Base-by-base conservation (phyloP, 2,888 invertebrate genomes). In the Hyalella azteca region DNA sequence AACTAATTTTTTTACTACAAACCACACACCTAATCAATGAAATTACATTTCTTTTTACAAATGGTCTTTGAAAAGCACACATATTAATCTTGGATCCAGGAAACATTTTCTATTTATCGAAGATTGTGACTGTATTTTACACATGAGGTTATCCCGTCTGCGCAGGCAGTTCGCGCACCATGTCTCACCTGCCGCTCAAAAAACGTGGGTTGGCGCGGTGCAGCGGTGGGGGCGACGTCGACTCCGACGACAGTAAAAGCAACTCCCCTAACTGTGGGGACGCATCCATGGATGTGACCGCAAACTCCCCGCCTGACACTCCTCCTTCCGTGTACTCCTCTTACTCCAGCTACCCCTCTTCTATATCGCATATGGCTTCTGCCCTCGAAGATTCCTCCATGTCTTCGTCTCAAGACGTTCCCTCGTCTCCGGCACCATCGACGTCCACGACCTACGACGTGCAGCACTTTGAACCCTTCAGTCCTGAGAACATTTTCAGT, bases 311-410 rank as follows among this genome's bases (percentile, higher is more conserved):
- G 32, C 66, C 66, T 9, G 66, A 66, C 36, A 66, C 66, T 15
- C 66, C 66, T 11, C 66, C 66, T 36, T 66, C 66, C 19, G 36
- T 36, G 39, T 66, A 66, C 36, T 66, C 66, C 19, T 66, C 66
- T 13, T 66, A 36, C 36, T 54, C 54, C 26, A 54, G 29, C 19
- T 66, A 66, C n/a, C 66, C 66, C 0, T 66, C 66, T 32, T 66
- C 66, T 36, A 13, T 66, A 39, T 66, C 66, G 19, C 66, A 66
- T 36, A 66, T 66, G 66, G 36, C 39, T 2, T 36, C 66, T 36
- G 66, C 66, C 19, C n/a, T 66, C 2, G 66, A 66, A 29, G 66
- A 66, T n/a, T 5, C 66, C 36, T 36, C 66, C 36, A 36, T 66
- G 66, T 66, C 66, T 36, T 36, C 66, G 19, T 66, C 66, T 3